Percentiles rank a stretch among this genome's conserved stretches.
These are phyloP conservation scores for Drosophila barbarae DNA, from an alignment of 2,888 invertebrate species.

Conservation along the genomic window DNA sequence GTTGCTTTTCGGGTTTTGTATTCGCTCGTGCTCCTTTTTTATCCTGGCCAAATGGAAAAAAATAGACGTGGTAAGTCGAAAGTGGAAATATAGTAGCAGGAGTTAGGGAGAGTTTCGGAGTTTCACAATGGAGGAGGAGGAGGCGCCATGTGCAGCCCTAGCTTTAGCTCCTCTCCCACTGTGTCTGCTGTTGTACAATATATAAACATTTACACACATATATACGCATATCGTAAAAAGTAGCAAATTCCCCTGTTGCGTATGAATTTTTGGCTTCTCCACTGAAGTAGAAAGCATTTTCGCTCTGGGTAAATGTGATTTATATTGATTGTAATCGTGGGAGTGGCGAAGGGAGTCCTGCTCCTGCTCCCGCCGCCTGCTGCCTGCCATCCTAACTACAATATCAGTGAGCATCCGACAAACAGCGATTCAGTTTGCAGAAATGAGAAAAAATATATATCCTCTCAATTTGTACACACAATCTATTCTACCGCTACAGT, in stretches of 20 bases:
- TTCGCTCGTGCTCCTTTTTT: constrained; percentile 5
- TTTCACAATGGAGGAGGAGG: constrained; percentile 4
- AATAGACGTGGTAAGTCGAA: constrained; percentile 64
- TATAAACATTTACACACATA: constrained; percentile 44
- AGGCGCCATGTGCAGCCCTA: constrained; percentile 36
- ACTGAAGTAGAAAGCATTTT: constrained; percentile 73
- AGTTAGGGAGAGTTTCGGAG: constrained; percentile 22
- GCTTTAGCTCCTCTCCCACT: not conserved
- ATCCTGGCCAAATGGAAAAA: constrained; percentile 66
- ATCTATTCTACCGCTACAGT: constrained; percentile 40
- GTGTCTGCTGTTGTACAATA: constrained; percentile 45
- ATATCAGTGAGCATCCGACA: constrained; percentile 58
- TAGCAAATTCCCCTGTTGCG: constrained; percentile 74
- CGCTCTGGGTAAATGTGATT: constrained; percentile 77
- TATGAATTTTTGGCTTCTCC: constrained; percentile 73
- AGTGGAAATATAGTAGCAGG: constrained; percentile 33
- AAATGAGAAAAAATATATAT: constrained; percentile 41
- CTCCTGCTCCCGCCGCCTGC: not conserved
- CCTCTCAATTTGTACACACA: constrained; percentile 43
- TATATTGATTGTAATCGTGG: constrained; percentile 76
- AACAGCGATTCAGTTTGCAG: constrained; percentile 51
- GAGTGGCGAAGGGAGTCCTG: constrained; percentile 51
- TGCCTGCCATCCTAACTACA: constrained; percentile 46
- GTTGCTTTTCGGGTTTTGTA: constrained; percentile 44
- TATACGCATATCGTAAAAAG: constrained; percentile 46